Conservation (phyloP, 2,113 vertebrate genomes). For the Baryphthengus martii region DNA sequence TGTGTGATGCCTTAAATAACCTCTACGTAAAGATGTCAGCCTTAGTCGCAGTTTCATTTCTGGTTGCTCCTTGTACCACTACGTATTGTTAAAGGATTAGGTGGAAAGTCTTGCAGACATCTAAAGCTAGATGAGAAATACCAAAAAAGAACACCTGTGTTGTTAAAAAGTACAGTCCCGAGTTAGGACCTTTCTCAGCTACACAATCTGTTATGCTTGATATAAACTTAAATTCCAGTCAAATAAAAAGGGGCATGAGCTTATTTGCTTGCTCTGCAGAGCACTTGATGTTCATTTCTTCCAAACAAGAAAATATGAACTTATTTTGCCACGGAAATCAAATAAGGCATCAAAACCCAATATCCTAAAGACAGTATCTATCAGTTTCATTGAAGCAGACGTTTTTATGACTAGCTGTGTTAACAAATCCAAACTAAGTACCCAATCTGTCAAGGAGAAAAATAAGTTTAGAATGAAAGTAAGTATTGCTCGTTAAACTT, state of each 20-base stretch:
- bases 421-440: constrained; percentile 48
- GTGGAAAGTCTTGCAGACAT: not conserved
- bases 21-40: not conserved
- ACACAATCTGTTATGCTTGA: not conserved
- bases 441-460: constrained; percentile 51
- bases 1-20: not conserved
- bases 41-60: not conserved
- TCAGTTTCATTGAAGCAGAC: constrained; percentile 55
- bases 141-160: not conserved
- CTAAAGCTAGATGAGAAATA: not conserved
- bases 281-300: not conserved
- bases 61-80: not conserved
- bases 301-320: constrained; percentile 35
- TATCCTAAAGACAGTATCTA: constrained; percentile 40
- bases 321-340: constrained; percentile 48
- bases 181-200: not conserved
- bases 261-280: not conserved
- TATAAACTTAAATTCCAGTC: not conserved
- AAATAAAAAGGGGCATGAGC: not conserved
- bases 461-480: constrained; percentile 43
- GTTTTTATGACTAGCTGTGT: constrained; percentile 17
- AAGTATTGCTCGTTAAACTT: constrained; percentile 41
- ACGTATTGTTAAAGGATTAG: not conserved
- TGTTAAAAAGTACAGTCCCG: not conserved
- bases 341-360: constrained; percentile 49